Percentiles rank a stretch among this genome's conserved stretches.
phyloP scores from a whole-genome alignment of 2,888 invertebrate species.

The Lasioglossum villosulum region DNA sequence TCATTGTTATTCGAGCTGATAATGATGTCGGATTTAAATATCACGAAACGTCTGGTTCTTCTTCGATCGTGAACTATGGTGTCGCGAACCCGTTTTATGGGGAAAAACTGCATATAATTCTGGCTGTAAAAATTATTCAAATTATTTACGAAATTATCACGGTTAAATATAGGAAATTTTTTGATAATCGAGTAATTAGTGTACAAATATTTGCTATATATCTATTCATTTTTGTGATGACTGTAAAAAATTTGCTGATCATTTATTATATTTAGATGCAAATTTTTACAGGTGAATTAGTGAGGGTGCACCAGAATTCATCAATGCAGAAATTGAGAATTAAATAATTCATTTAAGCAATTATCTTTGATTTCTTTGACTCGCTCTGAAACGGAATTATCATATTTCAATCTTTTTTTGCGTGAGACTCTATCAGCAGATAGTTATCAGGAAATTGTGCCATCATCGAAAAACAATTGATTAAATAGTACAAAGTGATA shows the following conservation, averaged over 20 bases:
- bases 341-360: not conserved
- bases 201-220: not conserved
- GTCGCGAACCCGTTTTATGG: no score
- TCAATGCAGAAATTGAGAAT: not conserved
- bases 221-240: not conserved
- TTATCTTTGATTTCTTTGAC: not conserved
- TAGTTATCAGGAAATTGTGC: not conserved
- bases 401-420: not conserved
- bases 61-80: not conserved
- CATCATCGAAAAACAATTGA: not conserved
- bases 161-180: no score
- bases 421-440: not conserved
- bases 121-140: not conserved
- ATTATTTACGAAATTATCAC: not conserved
- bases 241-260: not conserved
- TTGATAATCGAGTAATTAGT: no score
- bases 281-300: not conserved
- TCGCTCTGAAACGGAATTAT: not conserved
- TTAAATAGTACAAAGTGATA: not conserved
- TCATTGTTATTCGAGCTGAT: constrained; percentile 17
- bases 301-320: not conserved
- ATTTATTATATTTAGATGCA: not conserved
- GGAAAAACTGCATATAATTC: not conserved
- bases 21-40: not conserved
- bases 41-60: not conserved